Evolutionary conservation across 2,888 invertebrate genomes (phyloP), one percentile per base, ranked within the genome.

Genomic region (Itoplectis maculator): DNA sequence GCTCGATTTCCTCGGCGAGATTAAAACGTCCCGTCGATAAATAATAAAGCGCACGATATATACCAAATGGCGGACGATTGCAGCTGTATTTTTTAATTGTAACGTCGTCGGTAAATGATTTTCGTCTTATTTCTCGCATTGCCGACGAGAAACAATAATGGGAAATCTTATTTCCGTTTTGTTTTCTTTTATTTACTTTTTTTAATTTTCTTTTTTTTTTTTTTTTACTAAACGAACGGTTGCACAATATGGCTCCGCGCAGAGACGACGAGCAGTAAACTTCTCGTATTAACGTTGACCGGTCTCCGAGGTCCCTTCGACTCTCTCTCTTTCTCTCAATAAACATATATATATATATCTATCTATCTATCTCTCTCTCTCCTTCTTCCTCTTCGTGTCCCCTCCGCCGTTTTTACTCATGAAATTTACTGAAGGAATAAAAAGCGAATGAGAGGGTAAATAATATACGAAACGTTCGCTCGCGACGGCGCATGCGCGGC

Each of bases 21-120:
- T 89, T 88, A 88, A 74, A 68, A 76, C 85, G 81, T 79, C 84
- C 86, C 79, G 80, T 86, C 88, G 85, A 89, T 89, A 88, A 89
- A 89, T 88, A 88, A 89, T 87, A 81, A 59, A 42, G 40, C 40
- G 9, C 49, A 9, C 72, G 61, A 73, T 45, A 49, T 4, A 5
- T 29, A 23, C 45, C 8, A 29, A 29, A 29, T 29, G 42, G 35
- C 65, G n/a, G 13, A 40, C 29, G 8, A 29, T 42, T 68, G 20
- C 8, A 42, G 15, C n/a, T n/a, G n/a, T 40, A 37, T 63, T 45
- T 37, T n/a, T 54, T 54, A 11, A 37, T 54, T 66, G 13, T 45
- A 42, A 20, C 42, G 9, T 61, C 37, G 37, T 9, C 4, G 18
- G 42, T 63, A 42, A 51, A 51, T 51, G 20, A 2, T 9, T 29